A percentile compares a stretch with the other conserved stretches of the same genome.
These are phyloP conservation scores for Cariama cristata DNA, from an alignment of 2,113 vertebrate genomes.

Conservation along the genomic window DNA sequence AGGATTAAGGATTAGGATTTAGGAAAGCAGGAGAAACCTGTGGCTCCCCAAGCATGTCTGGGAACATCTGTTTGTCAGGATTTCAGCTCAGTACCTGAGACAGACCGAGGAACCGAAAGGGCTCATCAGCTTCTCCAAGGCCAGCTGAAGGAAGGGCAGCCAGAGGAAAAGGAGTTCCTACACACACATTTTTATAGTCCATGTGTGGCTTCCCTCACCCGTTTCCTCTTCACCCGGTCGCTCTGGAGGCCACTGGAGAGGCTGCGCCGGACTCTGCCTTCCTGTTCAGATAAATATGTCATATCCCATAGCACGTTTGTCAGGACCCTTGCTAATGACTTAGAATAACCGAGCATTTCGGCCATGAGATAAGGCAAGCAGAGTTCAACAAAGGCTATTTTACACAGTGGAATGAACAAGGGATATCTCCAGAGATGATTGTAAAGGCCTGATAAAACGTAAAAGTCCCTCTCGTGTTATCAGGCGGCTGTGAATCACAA, in stretches of 20 bases:
- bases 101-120: fast-evolving
- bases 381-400: background rate
- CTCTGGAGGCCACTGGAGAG: background rate
- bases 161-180: background rate
- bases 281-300: background rate
- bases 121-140: background rate
- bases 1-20: background rate
- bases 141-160: background rate
- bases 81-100: background rate
- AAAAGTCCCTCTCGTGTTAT: background rate
- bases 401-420: background rate
- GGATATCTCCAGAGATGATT: background rate
- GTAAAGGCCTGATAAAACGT: background rate
- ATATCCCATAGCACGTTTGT: background rate
- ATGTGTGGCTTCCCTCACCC: background rate
- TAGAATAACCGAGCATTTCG: background rate
- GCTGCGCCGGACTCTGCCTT: background rate
- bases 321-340: background rate
- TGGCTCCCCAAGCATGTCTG: background rate
- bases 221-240: background rate
- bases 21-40: background rate
- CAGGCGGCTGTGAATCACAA: background rate
- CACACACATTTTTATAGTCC: background rate
- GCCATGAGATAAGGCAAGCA: background rate
- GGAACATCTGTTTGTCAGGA: background rate